Percentiles rank a stretch among this genome's conserved stretches.
These are phyloP conservation scores for Cryptocheilus praepositus DNA, from an alignment of 2,888 invertebrate species.

Conservation along the genomic window DNA sequence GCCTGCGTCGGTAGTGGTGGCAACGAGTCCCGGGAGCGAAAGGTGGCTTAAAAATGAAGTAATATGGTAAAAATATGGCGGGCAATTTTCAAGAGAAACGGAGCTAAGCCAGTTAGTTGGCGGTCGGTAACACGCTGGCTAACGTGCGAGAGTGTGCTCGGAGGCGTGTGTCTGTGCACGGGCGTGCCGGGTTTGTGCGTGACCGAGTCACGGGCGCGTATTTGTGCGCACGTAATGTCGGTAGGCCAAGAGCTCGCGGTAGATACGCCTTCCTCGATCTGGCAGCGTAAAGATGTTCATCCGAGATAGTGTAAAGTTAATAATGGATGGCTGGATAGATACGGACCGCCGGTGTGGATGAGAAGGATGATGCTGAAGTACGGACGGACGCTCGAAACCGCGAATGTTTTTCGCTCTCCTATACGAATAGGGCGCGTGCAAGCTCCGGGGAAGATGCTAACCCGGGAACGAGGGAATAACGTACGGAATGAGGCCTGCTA, in stretches of 20 bases:
- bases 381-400: constrained; percentile 43
- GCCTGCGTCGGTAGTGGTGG: constrained; percentile 10
- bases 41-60: constrained; percentile 63
- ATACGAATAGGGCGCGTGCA: constrained; percentile 24
- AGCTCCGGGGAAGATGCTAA: too few species aligned
- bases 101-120: constrained; percentile 48
- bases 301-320: constrained; percentile 70
- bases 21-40: constrained; percentile 31
- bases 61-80: constrained; percentile 63
- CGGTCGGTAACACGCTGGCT: constrained; percentile 15
- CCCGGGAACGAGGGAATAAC: too few species aligned
- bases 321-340: constrained; percentile 67
- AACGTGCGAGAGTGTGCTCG: constrained; percentile 27
- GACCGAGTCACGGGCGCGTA: constrained; percentile 18
- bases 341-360: constrained; percentile 31
- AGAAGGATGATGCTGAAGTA: constrained; percentile 6
- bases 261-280: constrained; percentile 65
- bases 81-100: constrained; percentile 58
- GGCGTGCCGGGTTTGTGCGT: constrained; percentile 10
- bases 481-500: too few species aligned
- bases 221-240: constrained; percentile 47
- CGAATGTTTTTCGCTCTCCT: constrained; percentile 29
- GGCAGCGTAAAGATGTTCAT: constrained; percentile 70
- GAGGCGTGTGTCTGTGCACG: constrained; percentile 6
- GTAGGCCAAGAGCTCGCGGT: constrained; percentile 41